Conservation (phyloP, 2,888 invertebrate species). For the Apodemia hepburni region DNA sequence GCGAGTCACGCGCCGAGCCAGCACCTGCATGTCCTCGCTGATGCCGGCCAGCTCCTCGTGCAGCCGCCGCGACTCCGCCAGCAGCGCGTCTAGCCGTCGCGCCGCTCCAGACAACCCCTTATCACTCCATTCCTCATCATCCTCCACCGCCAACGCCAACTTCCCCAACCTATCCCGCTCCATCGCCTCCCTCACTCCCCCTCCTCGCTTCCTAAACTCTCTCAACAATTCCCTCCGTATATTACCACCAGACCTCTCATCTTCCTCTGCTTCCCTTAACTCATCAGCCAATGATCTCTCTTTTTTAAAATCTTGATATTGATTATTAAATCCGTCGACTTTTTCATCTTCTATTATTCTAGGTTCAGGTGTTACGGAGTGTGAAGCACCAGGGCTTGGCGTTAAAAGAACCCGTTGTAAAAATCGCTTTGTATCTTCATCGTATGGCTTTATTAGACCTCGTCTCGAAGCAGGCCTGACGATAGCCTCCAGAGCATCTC, state of each 20-base stretch:
- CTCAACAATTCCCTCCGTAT: conserved; percentile 42
- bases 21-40: conserved; percentile 76
- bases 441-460: conserved; percentile 56
- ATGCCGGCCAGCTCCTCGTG: conserved; percentile 71
- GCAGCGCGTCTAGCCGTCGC: conserved; percentile 61
- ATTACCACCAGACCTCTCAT: conserved; percentile 41
- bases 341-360: conserved; percentile 21
- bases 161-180: conserved; percentile 65
- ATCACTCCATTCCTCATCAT: conserved; percentile 52
- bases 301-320: conserved; percentile 34
- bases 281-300: conserved; percentile 6
- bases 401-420: conserved; percentile 60
- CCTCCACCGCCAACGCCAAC: conserved; percentile 67
- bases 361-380: conserved; percentile 43
- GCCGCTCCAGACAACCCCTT: conserved; percentile 57
- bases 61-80: conserved; percentile 65
- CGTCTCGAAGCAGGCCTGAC: conserved; percentile 62
- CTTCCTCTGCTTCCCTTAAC: conserved; percentile 34
- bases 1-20: conserved; percentile 65
- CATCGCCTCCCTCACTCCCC: conserved; percentile 48
- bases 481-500: conserved; percentile 64
- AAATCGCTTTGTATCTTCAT: conserved; percentile 65
- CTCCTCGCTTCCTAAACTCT: conserved; percentile 47
- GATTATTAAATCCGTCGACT: conserved; percentile 20
- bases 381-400: conserved; percentile 44